A percentile compares a stretch with the other conserved stretches of the same genome.
Evolutionary conservation across 2,113 vertebrate genomes (phyloP).

Genomic region (Callopanchax toddi): DNA sequence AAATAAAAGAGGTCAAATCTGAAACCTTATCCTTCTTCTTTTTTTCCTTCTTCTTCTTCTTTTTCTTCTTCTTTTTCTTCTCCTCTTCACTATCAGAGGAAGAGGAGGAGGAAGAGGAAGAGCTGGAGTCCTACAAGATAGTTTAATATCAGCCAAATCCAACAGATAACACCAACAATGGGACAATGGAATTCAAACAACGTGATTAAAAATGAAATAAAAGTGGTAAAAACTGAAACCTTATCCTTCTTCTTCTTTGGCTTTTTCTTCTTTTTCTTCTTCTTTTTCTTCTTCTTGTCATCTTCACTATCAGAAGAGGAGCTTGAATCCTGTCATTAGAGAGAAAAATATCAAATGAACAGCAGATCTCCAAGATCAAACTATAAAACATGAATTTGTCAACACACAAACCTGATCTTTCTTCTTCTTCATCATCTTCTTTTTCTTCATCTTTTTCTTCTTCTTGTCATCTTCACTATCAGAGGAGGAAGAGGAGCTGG

Average conservation of each 20-base stretch:
- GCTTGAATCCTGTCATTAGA: conserved; percentile 48
- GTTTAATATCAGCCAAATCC: too few species aligned
- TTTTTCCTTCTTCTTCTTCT: conserved; percentile 57
- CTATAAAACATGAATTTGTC: too few species aligned
- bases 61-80: conserved; percentile 72
- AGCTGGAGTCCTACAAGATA: conserved; percentile 53
- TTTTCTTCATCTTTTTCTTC: too few species aligned
- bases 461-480: too few species aligned
- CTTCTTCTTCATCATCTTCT: too few species aligned
- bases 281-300: conserved; percentile 43
- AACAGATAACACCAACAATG: too few species aligned
- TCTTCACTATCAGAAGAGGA: conserved; percentile 52
- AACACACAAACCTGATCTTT: too few species aligned
- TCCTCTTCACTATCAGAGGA: conserved; percentile 66
- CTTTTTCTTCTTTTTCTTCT: conserved; percentile 39
- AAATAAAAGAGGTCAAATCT: too few species aligned
- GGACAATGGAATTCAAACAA: too few species aligned
- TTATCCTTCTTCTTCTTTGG: conserved; percentile 21
- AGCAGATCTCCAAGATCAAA: background rate
- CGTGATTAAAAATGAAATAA: too few species aligned
- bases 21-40: too few species aligned
- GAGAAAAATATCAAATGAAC: background rate
- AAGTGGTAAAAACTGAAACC: background rate
- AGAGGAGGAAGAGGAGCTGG: too few species aligned
- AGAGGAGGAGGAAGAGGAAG: conserved; percentile 3